These are phyloP conservation scores for Mesoclemmys tuberculata DNA, from an alignment of 2,113 vertebrate genomes.

Conservation along the genomic window DNA sequence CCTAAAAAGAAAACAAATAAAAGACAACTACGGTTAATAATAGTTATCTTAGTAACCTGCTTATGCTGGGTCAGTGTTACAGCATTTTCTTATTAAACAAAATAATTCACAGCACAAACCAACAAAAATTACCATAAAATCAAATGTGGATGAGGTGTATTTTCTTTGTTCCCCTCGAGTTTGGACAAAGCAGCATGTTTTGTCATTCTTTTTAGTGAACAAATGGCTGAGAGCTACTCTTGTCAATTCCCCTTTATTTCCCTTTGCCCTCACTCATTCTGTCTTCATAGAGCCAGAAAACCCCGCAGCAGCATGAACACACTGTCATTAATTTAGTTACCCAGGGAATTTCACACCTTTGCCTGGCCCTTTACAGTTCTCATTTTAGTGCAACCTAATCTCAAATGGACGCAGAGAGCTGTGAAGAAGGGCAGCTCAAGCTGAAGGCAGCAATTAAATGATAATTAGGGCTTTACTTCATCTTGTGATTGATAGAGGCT, in stretches of 20 bases:
- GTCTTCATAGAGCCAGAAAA: slow-evolving; percentile 57
- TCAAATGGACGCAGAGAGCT: slow-evolving; percentile 62
- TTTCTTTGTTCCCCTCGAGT: neutral
- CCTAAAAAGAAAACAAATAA: neutral
- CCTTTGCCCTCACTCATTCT: slow-evolving; percentile 49
- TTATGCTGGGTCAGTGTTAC: rapidly evolving
- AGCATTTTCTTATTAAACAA: neutral
- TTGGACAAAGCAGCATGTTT: neutral
- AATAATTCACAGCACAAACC: neutral
- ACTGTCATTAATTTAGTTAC: slow-evolving; percentile 69
- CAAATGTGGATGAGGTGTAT: neutral
- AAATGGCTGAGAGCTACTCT: slow-evolving; percentile 26
- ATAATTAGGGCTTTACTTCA: slow-evolving; percentile 88
- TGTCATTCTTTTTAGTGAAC: neutral
- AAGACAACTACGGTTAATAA: neutral
- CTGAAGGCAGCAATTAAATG: slow-evolving; percentile 85
- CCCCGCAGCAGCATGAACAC: slow-evolving; percentile 62
- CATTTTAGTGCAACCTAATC: slow-evolving; percentile 73
- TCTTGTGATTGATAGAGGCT: slow-evolving; percentile 88
- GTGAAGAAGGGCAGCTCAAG: slow-evolving; percentile 69
- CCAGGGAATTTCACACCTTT: slow-evolving; percentile 72
- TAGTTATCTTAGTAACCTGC: neutral
- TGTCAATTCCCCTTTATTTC: slow-evolving; percentile 51
- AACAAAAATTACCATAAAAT: slow-evolving; percentile 35
- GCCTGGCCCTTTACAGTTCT: slow-evolving; percentile 56